phyloP scores from a whole-genome alignment of 2,113 vertebrate species.

The Mobula hypostoma region DNA sequence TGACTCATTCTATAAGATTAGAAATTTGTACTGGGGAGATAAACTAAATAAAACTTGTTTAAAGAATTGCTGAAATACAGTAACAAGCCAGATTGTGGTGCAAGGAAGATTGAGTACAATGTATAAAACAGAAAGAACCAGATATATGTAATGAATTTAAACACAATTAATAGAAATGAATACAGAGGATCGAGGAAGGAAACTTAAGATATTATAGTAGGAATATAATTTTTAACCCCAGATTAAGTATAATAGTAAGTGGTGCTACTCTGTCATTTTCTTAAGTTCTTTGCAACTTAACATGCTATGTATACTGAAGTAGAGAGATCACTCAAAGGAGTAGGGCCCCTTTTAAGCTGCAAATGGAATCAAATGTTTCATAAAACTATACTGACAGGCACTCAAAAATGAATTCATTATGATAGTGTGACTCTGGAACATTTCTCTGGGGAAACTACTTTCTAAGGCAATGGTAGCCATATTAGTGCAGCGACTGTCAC shows the following conservation, averaged over 20 bases:
- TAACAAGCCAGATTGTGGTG: not conserved
- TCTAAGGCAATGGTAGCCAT: not conserved
- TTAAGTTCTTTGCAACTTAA: not conserved
- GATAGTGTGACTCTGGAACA: not conserved
- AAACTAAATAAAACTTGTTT: not conserved
- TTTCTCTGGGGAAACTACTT: constrained; percentile 2
- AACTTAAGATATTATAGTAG: too few species aligned
- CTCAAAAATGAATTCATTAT: constrained; percentile 34
- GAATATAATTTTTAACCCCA: not conserved
- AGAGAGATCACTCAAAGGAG: not conserved
- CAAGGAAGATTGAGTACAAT: not conserved
- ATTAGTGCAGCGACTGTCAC: constrained; percentile 1
- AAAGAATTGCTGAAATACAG: not conserved
- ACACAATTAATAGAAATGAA: not conserved
- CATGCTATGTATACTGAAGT: not conserved
- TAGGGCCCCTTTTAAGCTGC: not conserved
- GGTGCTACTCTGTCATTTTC: not conserved
- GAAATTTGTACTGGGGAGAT: not conserved
- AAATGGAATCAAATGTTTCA: constrained; percentile 18
- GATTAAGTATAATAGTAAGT: not conserved
- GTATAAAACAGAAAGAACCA: not conserved
- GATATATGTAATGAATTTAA: not conserved
- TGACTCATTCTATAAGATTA: not conserved
- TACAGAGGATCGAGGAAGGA: not conserved
- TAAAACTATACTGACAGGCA: constrained; percentile 14